Conservation (phyloP, 2,888 invertebrate genomes). For the Halictus ligatus region DNA sequence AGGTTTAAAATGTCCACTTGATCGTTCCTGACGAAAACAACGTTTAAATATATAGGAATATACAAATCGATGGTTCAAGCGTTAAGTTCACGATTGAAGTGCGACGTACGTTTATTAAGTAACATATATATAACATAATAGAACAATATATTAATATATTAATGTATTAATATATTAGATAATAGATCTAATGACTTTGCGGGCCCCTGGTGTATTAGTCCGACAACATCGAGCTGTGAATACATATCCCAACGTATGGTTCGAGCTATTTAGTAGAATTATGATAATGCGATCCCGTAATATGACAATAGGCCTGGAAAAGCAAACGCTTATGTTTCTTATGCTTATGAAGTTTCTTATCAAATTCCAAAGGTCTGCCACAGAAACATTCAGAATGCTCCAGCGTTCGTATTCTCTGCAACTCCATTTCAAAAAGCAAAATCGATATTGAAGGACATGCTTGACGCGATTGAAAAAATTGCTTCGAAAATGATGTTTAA, state of each 20-base stretch:
- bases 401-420: neutral
- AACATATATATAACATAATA: neutral
- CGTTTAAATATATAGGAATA: neutral
- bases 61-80: neutral
- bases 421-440: neutral
- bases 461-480: neutral
- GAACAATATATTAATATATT: too few relatives aligned
- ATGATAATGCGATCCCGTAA: neutral
- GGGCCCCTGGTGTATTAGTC: neutral
- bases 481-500: neutral
- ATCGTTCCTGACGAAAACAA: neutral
- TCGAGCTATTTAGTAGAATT: neutral
- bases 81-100: neutral
- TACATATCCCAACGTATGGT: neutral
- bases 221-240: neutral
- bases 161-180: neutral
- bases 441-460: neutral
- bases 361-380: neutral
- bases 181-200: neutral
- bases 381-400: neutral
- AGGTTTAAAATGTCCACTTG: neutral
- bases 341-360: neutral
- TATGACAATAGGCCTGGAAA: neutral
- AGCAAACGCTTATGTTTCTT: neutral
- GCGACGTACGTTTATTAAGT: neutral